Conservation (phyloP, 2,797 vertebrate species). For the Octomys mimax region DNA sequence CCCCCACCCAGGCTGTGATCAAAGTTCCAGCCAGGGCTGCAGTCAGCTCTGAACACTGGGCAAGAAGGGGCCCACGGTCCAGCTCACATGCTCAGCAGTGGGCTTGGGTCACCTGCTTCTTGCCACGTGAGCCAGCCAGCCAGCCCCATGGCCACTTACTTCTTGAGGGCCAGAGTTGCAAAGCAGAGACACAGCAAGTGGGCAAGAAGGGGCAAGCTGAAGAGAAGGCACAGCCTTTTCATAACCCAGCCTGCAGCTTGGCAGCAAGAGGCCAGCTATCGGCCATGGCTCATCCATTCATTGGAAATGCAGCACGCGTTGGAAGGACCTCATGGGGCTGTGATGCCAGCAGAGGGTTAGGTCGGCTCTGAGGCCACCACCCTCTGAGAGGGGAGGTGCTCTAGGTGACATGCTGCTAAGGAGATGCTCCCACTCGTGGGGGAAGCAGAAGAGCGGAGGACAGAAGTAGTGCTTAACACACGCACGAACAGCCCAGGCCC, state of each 20-base stretch:
- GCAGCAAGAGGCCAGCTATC: background rate
- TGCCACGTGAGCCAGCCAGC: accelerated
- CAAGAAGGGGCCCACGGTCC: accelerated
- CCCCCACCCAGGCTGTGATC: accelerated
- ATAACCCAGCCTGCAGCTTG: too few relatives aligned
- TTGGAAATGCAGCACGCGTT: background rate
- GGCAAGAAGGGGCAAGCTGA: accelerated
- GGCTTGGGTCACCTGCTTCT: background rate
- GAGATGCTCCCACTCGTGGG: background rate
- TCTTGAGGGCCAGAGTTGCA: background rate
- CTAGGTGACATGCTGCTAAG: too few relatives aligned
- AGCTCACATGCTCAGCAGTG: accelerated
- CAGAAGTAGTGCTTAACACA: background rate
- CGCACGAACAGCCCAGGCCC: accelerated
- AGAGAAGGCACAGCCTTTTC: accelerated
- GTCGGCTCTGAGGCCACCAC: background rate
- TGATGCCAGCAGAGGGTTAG: background rate
- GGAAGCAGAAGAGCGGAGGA: too few relatives aligned
- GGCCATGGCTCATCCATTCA: accelerated
- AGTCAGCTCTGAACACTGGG: background rate
- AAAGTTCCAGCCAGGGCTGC: accelerated
- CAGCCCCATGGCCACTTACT: too few relatives aligned
- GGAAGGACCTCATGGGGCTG: background rate
- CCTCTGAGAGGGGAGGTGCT: background rate
- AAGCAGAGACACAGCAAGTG: background rate